A percentile compares a stretch with the other conserved stretches of the same genome.
Evolutionary conservation across 2,113 vertebrate species (phyloP).

Genomic region (Xiphophorus hellerii): DNA sequence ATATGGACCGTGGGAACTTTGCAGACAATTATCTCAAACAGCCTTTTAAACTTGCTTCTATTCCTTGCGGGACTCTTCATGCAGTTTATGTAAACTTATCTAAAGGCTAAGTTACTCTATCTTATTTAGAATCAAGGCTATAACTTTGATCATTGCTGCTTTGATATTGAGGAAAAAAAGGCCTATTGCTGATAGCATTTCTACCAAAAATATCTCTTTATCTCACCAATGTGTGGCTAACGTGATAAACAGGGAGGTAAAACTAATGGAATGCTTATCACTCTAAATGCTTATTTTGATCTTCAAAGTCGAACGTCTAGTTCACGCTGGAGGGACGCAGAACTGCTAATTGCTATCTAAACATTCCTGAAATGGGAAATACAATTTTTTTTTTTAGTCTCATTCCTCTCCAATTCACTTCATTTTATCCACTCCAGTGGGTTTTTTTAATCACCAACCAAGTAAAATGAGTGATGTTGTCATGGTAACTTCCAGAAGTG

Average conservation of each 20-base stretch:
- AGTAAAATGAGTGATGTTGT: conserved; percentile 85
- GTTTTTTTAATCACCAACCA: conserved; percentile 87
- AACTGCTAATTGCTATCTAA: conserved; percentile 66
- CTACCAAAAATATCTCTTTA: conserved; percentile 19
- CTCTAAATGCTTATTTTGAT: conserved; percentile 48
- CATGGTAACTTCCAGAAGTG: conserved; percentile 84
- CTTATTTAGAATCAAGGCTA: not conserved
- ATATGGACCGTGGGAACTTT: conserved; percentile 52
- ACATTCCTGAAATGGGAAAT: conserved; percentile 44
- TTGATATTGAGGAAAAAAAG: conserved; percentile 1
- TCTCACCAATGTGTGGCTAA: conserved; percentile 3
- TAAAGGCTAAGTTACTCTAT: not conserved
- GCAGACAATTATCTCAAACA: conserved; percentile 32
- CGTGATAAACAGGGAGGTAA: conserved; percentile 18
- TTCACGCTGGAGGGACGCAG: conserved; percentile 26
- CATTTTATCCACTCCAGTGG: conserved; percentile 48
- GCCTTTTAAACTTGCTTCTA: conserved; percentile 24
- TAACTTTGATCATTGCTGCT: conserved; percentile 4
- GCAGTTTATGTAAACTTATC: conserved; percentile 6
- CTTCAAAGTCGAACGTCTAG: conserved; percentile 50
- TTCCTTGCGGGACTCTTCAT: conserved; percentile 14
- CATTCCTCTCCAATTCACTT: conserved; percentile 45
- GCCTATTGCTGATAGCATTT: conserved; percentile 12
- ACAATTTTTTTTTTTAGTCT: not conserved
- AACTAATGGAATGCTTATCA: conserved; percentile 44